phyloP scores from a whole-genome alignment of 1,140 invertebrate genomes.

The Atta texana region DNA sequence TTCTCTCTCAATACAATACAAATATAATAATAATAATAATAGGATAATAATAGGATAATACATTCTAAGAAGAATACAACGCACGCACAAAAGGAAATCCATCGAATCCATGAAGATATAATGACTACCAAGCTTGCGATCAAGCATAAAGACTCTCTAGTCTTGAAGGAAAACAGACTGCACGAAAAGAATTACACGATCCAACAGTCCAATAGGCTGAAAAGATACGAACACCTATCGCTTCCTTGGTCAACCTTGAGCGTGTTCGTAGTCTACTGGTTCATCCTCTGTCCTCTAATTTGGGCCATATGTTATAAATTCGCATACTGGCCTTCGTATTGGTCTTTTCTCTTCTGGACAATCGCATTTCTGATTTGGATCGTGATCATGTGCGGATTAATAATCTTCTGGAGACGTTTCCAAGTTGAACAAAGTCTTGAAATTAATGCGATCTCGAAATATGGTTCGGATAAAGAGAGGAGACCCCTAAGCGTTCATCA shows the following conservation, averaged over 20 bases:
- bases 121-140: constrained; percentile 51
- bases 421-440: constrained; percentile 13
- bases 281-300: constrained; percentile 80
- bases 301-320: constrained; percentile 66
- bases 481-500: neutral
- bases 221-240: neutral
- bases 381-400: constrained; percentile 73
- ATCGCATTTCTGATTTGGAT: constrained; percentile 80
- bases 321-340: constrained; percentile 61
- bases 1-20: neutral
- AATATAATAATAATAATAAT: neutral
- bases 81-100: neutral
- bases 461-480: constrained; percentile 38
- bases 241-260: constrained; percentile 36
- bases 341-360: constrained; percentile 77
- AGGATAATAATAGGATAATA: neutral
- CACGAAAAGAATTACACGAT: neutral
- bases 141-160: constrained; percentile 55
- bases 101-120: neutral
- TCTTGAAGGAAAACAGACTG: constrained; percentile 49
- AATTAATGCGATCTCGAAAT: constrained; percentile 25
- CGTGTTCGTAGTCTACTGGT: constrained; percentile 83
- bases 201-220: neutral
- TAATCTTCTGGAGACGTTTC: constrained; percentile 74
- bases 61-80: neutral